Evolutionary conservation across 2,797 vertebrate genomes (phyloP).

Genomic region (Chrysocyon brachyurus): DNA sequence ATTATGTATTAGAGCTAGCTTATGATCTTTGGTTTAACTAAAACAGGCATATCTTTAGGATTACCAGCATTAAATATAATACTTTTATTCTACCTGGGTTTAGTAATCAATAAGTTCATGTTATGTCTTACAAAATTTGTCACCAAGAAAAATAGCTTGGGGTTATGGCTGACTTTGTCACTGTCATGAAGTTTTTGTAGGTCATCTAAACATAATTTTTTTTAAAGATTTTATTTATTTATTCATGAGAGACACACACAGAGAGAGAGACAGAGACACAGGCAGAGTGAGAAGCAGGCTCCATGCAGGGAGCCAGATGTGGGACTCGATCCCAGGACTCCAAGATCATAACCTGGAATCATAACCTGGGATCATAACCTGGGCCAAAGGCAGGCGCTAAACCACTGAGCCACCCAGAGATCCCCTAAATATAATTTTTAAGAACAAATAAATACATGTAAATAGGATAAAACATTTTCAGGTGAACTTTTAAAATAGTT

Average conservation of each 20-base stretch:
- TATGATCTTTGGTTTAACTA: not conserved
- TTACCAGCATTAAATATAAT: not conserved
- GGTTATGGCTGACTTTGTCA: not conserved
- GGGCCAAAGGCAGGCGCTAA: too few species aligned
- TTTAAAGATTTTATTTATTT: too few species aligned
- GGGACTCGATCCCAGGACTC: too few species aligned
- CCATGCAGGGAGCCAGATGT: too few species aligned
- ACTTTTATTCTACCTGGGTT: not conserved
- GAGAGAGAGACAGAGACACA: too few species aligned
- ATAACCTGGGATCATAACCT: too few species aligned
- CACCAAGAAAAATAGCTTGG: not conserved
- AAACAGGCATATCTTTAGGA: not conserved
- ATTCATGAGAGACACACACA: too few species aligned
- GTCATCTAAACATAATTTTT: not conserved
- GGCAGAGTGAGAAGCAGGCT: too few species aligned
- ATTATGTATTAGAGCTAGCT: not conserved
- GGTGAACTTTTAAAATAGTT: not conserved
- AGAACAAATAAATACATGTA: not conserved
- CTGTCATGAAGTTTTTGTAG: not conserved
- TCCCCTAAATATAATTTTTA: not conserved
- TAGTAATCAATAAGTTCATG: not conserved
- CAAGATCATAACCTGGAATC: too few species aligned
- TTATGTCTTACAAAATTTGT: not conserved
- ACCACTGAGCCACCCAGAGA: too few species aligned
- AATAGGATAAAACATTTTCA: not conserved